Evolutionary conservation across 2,797 vertebrate genomes (phyloP), one percentile per base, ranked within the genome.

Genomic region (Oreochromis grahami): DNA sequence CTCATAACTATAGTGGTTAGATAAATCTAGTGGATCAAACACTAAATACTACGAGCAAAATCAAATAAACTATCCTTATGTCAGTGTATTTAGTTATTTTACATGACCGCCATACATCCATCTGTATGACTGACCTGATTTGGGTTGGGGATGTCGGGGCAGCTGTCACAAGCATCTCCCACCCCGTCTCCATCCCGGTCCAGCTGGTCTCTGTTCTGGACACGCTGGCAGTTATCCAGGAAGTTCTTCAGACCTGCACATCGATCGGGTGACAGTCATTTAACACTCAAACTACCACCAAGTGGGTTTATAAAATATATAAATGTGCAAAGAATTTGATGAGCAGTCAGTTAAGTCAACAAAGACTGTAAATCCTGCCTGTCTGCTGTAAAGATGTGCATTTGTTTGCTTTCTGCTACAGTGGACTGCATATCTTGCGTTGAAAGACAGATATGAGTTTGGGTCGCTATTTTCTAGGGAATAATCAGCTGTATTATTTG

Each of bases 81-180:
- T 51, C 5, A 32, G 53, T 14, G 52, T 21, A 11, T 58, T 38
- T 24, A 63, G 14, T 29, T 26, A 2, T n/a, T 58, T 48, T n/a
- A 74, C 11, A 34, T 17, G 26, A 74, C 21, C 8, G n/a, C 0
- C 12, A 65, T 32, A 26, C 14, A 50, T 78, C 43, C 29, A 2
- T 65, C 55, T n/a, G 70, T n/a, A 74, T 50, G 58, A 26, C 43
- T 87, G 76, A 99, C 99, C 98, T 99, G 99, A 92, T 98, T 99
- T 79, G 99, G 98, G 93, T 99, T 99, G 91, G 97, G 97, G 91
- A 98, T 95, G 80, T 98, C 97, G 3, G 98, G 98, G 91, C 99
- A 99, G 93, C 98, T 99, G 93, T 99, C 99, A 58, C 99, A 99
- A 32, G 97, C 97, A 10, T 99, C 98, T 85, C 99, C 99, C 55